These are phyloP conservation scores for Lepus townsendii DNA, from an alignment of 2,797 vertebrate species.

Conservation along the genomic window DNA sequence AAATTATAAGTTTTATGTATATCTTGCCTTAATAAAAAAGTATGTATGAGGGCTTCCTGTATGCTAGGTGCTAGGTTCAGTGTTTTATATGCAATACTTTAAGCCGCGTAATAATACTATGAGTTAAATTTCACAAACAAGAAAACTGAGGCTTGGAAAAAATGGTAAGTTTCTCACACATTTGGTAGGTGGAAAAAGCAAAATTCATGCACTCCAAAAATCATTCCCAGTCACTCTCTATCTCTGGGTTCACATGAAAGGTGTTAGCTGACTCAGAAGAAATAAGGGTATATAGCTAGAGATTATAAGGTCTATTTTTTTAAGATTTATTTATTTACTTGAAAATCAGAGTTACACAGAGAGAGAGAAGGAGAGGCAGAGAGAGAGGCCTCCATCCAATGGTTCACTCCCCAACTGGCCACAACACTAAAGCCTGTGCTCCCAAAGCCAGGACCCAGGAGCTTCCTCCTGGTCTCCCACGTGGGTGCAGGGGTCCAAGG, in stretches of 20 bases:
- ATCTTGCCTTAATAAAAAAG: conserved; percentile 32
- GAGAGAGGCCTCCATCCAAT: too few species aligned
- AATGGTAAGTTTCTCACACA: neutral
- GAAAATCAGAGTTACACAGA: too few species aligned
- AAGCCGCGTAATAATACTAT: neutral
- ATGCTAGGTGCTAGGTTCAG: neutral
- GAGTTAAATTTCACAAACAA: neutral
- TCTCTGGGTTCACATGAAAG: neutral
- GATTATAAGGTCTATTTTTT: too few species aligned
- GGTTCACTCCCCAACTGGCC: too few species aligned
- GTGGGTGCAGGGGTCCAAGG: too few species aligned
- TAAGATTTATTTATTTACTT: too few species aligned
- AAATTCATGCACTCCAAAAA: neutral
- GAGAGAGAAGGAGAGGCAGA: too few species aligned
- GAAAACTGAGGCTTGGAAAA: conserved; percentile 20
- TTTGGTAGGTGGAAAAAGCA: conserved; percentile 29
- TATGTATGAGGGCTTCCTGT: neutral
- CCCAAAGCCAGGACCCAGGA: too few species aligned
- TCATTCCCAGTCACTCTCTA: neutral
- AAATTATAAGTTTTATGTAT: neutral
- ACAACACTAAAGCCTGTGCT: too few species aligned
- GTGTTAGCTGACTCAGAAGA: neutral
- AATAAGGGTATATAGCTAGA: neutral
- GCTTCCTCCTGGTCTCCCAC: too few species aligned
- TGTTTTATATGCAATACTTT: conserved; percentile 6